A percentile compares a stretch with the other conserved stretches of the same genome.
These are phyloP conservation scores for Hippoglossus hippoglossus DNA, from an alignment of 2,797 vertebrate genomes.

Conservation along the genomic window DNA sequence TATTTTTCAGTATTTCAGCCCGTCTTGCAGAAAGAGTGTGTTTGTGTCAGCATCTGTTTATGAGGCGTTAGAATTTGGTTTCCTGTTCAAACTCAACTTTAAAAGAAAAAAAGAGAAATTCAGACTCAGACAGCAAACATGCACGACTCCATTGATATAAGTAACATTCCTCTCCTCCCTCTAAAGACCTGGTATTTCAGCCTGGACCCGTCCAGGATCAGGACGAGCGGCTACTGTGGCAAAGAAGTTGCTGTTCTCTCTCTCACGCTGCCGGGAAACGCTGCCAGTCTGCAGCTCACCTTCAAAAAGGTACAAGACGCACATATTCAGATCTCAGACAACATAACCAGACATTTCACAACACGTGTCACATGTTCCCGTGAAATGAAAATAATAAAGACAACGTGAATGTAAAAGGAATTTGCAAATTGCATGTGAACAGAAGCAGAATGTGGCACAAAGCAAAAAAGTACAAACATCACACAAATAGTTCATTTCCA, in stretches of 20 bases:
- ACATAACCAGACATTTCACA: too few relatives aligned
- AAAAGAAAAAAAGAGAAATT: background rate
- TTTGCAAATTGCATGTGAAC: too few relatives aligned
- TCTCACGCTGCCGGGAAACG: slow-evolving; percentile 75
- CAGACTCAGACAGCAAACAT: background rate
- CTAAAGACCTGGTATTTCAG: slow-evolving; percentile 81
- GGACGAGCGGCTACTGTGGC: slow-evolving; percentile 80
- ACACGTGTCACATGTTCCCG: too few relatives aligned
- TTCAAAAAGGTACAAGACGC: slow-evolving; percentile 86
- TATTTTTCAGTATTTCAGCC: slow-evolving; percentile 4
- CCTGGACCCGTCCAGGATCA: slow-evolving; percentile 81
- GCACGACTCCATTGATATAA: too few relatives aligned
- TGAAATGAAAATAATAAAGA: too few relatives aligned
- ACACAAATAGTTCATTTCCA: too few relatives aligned
- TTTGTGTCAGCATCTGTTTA: slow-evolving; percentile 31
- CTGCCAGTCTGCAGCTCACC: slow-evolving; percentile 83
- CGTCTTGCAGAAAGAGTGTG: slow-evolving; percentile 8
- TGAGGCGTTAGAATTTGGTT: slow-evolving; percentile 13
- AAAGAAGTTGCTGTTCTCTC: slow-evolving; percentile 72
- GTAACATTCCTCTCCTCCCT: slow-evolving; percentile 38
- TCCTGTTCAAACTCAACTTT: slow-evolving; percentile 10
- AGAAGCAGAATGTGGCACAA: too few relatives aligned
- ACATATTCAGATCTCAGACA: too few relatives aligned
- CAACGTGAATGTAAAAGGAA: too few relatives aligned
- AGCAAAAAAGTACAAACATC: too few relatives aligned